Base-by-base conservation (phyloP, 2,888 invertebrate species). In the Craniophora ligustri region DNA sequence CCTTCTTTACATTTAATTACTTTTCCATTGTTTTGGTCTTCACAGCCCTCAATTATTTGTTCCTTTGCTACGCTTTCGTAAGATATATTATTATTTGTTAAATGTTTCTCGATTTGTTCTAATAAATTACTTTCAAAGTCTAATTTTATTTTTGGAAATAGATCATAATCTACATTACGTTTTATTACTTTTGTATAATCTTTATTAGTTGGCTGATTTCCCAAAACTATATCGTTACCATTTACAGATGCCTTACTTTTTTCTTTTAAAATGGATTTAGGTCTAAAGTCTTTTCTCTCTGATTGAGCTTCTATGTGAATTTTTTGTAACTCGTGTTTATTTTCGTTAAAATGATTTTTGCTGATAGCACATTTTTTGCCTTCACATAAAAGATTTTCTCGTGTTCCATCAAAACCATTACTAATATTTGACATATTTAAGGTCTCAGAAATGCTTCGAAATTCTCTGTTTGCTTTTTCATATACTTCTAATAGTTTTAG, bases 381-480 rank as follows among this genome's bases (percentile, higher is more conserved):
- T 8, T 26, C n/a, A n/a, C n/a, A 16, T 23, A 31, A 8, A 13
- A 3, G 13, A 18, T 14, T 30, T 18, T 39, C 2, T 5, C 35
- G 28, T 10, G 5, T 23, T 45, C 32, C 13, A 45, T 39, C 19
- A 7, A 36, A 30, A 44, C 59, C 42, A 19, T 36, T 39, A 38
- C 23, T 45, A 11, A 38, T 48, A 21, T 74, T 66, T 5, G 72
- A 47, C 2, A 36, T n/a, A 55, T 76, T 76, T 5, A 81, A 50
- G 53, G 69, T 79, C 48, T 78, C 51, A n/a, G 78, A 74, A 11
- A 79, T 56, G 61, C 79, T 84, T 54, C 80, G 65, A 56, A 85
- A 85, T 49, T 85, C 81, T 38, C 56, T 72, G 56, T 88, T 88
- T 11, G 83, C 87, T 51, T 72, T 82, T 73, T 89, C 83, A 68